Percentiles rank a stretch among this genome's conserved stretches.
phyloP scores from a whole-genome alignment of 2,113 vertebrate genomes.

The Xyrauchen texanus region DNA sequence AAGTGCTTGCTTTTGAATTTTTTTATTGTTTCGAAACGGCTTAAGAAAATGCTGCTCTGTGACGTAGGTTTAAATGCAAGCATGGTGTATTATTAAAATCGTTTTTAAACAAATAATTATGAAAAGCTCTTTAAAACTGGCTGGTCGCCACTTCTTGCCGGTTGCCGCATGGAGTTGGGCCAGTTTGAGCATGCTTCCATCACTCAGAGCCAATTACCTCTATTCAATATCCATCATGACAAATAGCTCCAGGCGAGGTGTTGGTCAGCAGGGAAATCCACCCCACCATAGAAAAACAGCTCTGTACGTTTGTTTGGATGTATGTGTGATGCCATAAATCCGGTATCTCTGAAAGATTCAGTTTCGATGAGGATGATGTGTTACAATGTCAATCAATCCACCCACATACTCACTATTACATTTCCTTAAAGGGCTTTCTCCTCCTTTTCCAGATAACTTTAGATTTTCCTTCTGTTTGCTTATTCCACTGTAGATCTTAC shows the following conservation, averaged over 20 bases:
- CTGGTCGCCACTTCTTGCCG: not conserved
- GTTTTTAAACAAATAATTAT: no score
- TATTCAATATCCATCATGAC: conserved; percentile 60
- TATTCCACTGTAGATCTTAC: conserved; percentile 7
- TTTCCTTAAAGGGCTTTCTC: not conserved
- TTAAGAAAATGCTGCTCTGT: no score
- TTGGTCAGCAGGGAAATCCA: conserved; percentile 59
- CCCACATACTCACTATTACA: not conserved
- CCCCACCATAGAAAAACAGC: conserved; percentile 63
- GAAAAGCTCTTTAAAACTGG: no score
- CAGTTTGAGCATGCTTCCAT: conserved; percentile 67
- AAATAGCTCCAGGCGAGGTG: conserved; percentile 66
- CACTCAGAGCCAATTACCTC: conserved; percentile 24
- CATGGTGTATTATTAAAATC: no score
- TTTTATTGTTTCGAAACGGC: no score
- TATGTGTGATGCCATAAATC: not conserved
- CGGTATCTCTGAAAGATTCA: no score
- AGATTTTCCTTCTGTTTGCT: conserved; percentile 7
- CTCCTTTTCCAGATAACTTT: not conserved
- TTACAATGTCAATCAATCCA: no score
- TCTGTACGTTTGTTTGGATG: not conserved
- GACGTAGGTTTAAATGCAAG: not conserved
- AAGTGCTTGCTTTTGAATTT: not conserved
- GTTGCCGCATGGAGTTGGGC: conserved; percentile 46
- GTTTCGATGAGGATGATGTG: no score